Evolutionary conservation across 2,888 invertebrate species (phyloP), one percentile per base, ranked within the genome.

Genomic region (Serrognathus titanus): DNA sequence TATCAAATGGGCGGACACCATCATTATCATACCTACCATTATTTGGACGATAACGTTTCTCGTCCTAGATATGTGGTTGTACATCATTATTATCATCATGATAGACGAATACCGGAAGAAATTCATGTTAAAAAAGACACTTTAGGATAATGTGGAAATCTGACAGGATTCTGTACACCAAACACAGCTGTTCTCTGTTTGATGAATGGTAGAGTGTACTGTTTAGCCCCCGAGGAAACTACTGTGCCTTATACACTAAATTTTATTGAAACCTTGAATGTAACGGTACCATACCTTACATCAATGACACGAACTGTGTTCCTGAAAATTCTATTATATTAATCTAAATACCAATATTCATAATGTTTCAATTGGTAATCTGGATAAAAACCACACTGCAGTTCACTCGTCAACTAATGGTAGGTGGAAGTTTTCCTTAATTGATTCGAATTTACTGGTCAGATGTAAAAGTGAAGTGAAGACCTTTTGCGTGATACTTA

Each of bases 41-140:
- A 31, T 31, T 31, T 1, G 6, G 24, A 31, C 24, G 6, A 7
- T 31, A 5, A 31, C 24, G 50, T 40, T 24, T 49, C 38, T n/a
- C 38, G 39, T 43, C 57, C 57, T 7, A 48, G 52, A 20, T 56
- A 56, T 10, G 51, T 52, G 1, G 56, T 56, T 1, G 56, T 56
- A n/a, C 51, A 56, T 48, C 56, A 56, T 36, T 56, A 56, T 16
- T 43, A 56, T 11, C 48, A 56, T 31, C 37, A 48, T 9, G 56
- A 52, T 9, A 38, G 20, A 3, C 41, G 35, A 9, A 52, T 56
- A 40, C 48, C 52, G 6, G 52, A 56, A 48, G 52, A 56, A 38
- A 35, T 47, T 1, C 51, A 48, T 36, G 48, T 56, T 4, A 48
- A 56, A 20, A 13, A 47, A 2, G 39, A 48, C 12, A 43, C 36